Evolutionary conservation across 2,888 invertebrate genomes (phyloP).

Genomic region (Lydus trimaculatus): DNA sequence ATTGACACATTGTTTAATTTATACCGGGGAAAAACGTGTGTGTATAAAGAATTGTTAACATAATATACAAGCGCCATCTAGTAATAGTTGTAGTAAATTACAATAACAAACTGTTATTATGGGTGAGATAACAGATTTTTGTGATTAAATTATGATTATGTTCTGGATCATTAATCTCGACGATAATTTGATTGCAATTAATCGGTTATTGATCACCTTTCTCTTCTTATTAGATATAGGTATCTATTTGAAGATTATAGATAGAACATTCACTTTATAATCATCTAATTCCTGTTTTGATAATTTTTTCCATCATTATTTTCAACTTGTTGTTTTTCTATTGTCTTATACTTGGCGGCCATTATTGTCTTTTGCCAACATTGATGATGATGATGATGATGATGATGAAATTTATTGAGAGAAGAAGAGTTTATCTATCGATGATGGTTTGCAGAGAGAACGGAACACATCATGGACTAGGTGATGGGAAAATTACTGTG

Average conservation of each 20-base stretch:
- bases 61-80: not conserved
- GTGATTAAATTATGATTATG: not conserved
- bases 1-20: slow-evolving; percentile 2
- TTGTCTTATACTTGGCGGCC: no score
- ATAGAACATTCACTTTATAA: not conserved
- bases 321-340: not conserved
- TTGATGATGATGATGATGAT: no score
- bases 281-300: slow-evolving; percentile 1
- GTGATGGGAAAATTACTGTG: slow-evolving; percentile 62
- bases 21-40: not conserved
- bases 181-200: slow-evolving; percentile 32
- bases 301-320: not conserved
- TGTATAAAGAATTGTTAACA: not conserved
- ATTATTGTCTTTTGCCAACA: not conserved
- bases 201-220: slow-evolving; percentile 40
- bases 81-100: not conserved
- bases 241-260: not conserved
- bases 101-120: not conserved
- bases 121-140: no score
- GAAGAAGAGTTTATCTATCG: not conserved
- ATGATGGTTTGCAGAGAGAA: slow-evolving; percentile 19
- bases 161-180: slow-evolving; percentile 28
- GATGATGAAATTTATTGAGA: not conserved
- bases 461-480: slow-evolving; percentile 37
- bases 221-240: slow-evolving; percentile 34